A percentile compares a stretch with the other conserved stretches of the same genome.
These are phyloP conservation scores for Megaustenia siamemsis DNA, from an alignment of 2,888 invertebrate genomes.

Conservation along the genomic window DNA sequence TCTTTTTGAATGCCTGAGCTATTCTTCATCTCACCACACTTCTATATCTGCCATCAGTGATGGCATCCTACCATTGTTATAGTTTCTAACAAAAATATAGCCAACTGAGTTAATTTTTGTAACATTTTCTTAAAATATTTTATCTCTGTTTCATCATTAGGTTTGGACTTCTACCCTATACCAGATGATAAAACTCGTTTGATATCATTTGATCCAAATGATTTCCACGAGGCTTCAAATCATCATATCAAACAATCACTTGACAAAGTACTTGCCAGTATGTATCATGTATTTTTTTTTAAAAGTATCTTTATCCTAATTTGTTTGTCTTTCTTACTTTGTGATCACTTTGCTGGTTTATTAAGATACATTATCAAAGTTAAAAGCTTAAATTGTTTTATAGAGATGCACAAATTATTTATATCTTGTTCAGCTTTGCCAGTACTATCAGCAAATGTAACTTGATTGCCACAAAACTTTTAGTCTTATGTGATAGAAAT, in stretches of 20 bases:
- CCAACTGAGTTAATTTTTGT: background rate
- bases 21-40: no score
- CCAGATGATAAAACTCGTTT: constrained; percentile 39
- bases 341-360: background rate
- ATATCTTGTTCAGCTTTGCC: no score
- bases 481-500: no score
- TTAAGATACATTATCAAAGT: background rate
- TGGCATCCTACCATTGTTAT: no score
- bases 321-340: background rate
- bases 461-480: background rate
- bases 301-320: no score
- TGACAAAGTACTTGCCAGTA: constrained; percentile 27
- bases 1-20: no score
- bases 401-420: no score
- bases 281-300: background rate
- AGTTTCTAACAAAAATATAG: no score
- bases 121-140: background rate
- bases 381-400: no score
- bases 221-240: background rate
- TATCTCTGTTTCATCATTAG: constrained; percentile 26
- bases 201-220: constrained; percentile 45
- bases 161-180: constrained; percentile 53
- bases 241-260: constrained; percentile 17
- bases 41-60: no score
- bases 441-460: background rate